phyloP scores from a whole-genome alignment of 1,140 invertebrate genomes.

The Monomorium pharaonis region DNA sequence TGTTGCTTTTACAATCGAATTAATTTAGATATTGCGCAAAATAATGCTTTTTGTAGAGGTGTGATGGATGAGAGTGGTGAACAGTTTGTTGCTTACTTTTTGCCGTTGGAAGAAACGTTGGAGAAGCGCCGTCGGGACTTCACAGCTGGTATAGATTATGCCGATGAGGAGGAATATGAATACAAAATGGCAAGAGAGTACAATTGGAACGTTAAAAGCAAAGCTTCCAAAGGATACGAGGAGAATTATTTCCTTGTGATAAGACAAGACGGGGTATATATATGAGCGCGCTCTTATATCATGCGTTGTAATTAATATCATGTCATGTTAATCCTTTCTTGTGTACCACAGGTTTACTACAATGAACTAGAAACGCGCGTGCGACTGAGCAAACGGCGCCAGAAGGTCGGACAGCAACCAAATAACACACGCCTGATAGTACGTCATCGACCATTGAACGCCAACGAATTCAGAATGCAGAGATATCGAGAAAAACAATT shows the following conservation, averaged over 20 bases:
- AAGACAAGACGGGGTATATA: conserved; percentile 90
- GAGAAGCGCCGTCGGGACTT: conserved; percentile 94
- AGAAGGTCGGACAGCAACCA: conserved; percentile 90
- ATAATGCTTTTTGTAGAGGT: conserved; percentile 88
- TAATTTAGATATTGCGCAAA: not conserved
- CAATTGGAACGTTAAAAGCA: conserved; percentile 99
- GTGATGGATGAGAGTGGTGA: conserved; percentile 99
- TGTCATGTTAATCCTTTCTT: not conserved
- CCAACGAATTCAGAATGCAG: conserved; percentile 94
- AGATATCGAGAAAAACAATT: conserved; percentile 94
- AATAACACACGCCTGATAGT: conserved; percentile 95
- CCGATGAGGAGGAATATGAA: conserved; percentile 96
- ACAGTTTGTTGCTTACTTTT: conserved; percentile 99
- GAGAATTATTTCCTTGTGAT: conserved; percentile 99
- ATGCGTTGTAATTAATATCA: not conserved
- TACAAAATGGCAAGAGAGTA: conserved; percentile 98
- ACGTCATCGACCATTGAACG: conserved; percentile 95
- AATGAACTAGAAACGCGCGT: conserved; percentile 99
- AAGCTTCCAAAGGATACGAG: conserved; percentile 98
- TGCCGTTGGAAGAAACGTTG: conserved; percentile 97
- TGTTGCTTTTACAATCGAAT: not conserved
- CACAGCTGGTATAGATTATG: conserved; percentile 92
- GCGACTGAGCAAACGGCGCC: conserved; percentile 94
- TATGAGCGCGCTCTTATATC: not conserved
- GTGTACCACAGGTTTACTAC: conserved; percentile 90